Conservation (phyloP, 2,797 vertebrate species). For the Rhynchotus rufescens region DNA sequence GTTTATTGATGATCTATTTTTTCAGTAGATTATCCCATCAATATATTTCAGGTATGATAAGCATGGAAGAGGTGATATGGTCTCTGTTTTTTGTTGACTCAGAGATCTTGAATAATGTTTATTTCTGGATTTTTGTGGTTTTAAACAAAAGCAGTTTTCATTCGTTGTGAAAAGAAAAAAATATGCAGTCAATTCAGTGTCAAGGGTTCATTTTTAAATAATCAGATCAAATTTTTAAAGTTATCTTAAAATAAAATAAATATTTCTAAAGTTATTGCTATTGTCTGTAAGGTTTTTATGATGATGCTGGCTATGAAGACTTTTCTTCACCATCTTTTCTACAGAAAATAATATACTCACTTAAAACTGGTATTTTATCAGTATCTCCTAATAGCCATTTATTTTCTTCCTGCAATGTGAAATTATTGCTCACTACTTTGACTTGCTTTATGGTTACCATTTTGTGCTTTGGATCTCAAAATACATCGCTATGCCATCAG, state of each 20-base stretch:
- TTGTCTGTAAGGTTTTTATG: background rate
- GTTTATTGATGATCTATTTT: background rate
- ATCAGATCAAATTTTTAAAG: background rate
- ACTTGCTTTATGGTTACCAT: background rate
- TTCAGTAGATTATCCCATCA: background rate
- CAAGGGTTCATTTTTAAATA: background rate
- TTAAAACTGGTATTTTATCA: background rate
- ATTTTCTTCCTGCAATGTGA: background rate
- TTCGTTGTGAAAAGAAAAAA: background rate
- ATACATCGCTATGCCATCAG: background rate
- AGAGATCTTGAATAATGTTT: background rate
- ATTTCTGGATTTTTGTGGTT: background rate
- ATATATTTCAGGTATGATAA: background rate
- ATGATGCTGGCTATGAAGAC: background rate
- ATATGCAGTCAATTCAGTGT: background rate
- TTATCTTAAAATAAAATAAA: background rate
- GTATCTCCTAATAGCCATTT: background rate
- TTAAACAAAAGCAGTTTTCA: background rate
- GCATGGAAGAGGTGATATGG: background rate
- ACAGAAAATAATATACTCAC: background rate
- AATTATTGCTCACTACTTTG: background rate
- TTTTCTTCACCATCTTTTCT: background rate
- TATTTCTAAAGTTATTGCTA: background rate
- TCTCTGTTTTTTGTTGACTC: background rate
- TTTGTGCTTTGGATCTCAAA: background rate